Evolutionary conservation across 2,888 invertebrate species (phyloP).

Genomic region (Hydroisotoma schaefferi): DNA sequence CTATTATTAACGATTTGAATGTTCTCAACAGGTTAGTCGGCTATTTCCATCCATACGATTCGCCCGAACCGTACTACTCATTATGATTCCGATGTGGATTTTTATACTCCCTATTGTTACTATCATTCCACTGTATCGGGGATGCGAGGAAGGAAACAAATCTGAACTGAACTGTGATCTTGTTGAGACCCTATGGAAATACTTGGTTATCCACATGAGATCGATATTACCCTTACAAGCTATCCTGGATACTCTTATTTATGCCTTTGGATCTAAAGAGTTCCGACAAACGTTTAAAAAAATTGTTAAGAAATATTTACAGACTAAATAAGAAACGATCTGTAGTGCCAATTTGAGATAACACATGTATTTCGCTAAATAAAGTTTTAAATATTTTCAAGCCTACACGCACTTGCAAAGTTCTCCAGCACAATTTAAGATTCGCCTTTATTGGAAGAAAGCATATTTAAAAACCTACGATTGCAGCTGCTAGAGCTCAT

Average conservation of each 20-base stretch:
- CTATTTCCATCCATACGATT: slow-evolving; percentile 48
- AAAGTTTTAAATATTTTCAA: too few species aligned
- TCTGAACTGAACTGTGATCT: slow-evolving; percentile 44
- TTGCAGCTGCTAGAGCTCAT: too few species aligned
- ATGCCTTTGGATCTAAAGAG: slow-evolving; percentile 48
- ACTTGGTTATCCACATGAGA: slow-evolving; percentile 46
- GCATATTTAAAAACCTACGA: too few species aligned
- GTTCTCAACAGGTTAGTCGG: slow-evolving; percentile 41
- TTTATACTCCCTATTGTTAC: slow-evolving; percentile 48
- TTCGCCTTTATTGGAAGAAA: too few species aligned
- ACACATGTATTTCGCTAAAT: too few species aligned
- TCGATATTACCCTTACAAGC: slow-evolving; percentile 48
- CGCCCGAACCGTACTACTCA: slow-evolving; percentile 47
- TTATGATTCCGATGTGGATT: slow-evolving; percentile 49
- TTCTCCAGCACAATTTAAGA: too few species aligned
- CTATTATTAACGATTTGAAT: not conserved
- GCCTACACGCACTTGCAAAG: too few species aligned
- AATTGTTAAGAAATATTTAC: slow-evolving; percentile 17
- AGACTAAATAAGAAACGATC: slow-evolving; percentile 15
- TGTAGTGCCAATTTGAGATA: slow-evolving; percentile 6
- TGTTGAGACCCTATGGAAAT: slow-evolving; percentile 46
- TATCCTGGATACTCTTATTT: slow-evolving; percentile 47
- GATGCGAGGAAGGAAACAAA: slow-evolving; percentile 40
- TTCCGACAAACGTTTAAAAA: slow-evolving; percentile 44
- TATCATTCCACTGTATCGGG: slow-evolving; percentile 47